Percentiles rank a stretch among this genome's conserved stretches.
Conservation (phyloP, 2,113 vertebrate genomes). For the Potamarius usumacintae region DNA sequence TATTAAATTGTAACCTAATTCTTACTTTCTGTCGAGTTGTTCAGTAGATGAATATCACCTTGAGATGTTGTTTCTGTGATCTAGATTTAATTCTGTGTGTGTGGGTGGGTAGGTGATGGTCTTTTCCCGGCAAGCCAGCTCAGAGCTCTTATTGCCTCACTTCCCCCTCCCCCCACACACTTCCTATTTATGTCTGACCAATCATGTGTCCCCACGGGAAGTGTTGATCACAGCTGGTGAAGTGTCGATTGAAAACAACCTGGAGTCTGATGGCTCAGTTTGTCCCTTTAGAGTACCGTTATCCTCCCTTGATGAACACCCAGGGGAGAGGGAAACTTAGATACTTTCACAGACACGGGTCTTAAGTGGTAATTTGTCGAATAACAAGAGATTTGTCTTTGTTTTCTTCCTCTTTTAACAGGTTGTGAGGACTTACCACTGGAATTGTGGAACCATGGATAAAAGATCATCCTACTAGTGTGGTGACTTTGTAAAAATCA, state of each 20-base stretch:
- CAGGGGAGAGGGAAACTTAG: constrained; percentile 47
- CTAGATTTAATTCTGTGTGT: constrained; percentile 16
- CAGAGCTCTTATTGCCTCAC: constrained; percentile 37
- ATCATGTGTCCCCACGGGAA: constrained; percentile 46
- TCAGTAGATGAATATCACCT: constrained; percentile 7
- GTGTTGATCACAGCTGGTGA: constrained; percentile 56
- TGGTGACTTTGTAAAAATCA: not conserved
- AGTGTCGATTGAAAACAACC: constrained; percentile 60
- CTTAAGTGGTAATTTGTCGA: constrained; percentile 29
- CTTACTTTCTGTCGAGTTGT: not conserved
- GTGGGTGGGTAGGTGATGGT: constrained; percentile 31
- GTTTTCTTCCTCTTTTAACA: constrained; percentile 29
- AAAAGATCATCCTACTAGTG: not conserved
- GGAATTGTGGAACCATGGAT: constrained; percentile 20
- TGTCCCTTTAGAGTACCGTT: constrained; percentile 48
- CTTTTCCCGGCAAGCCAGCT: constrained; percentile 33
- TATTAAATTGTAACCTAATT: not conserved
- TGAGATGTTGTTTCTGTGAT: constrained; percentile 35
- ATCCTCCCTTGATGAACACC: constrained; percentile 41
- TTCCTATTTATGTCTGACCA: constrained; percentile 47
- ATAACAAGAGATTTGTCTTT: constrained; percentile 23
- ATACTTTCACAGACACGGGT: constrained; percentile 49
- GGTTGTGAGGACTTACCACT: not conserved
- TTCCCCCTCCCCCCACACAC: not conserved
- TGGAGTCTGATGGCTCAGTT: constrained; percentile 48